A percentile compares a stretch with the other conserved stretches of the same genome.
Conservation (phyloP, 2,888 invertebrate species). For the Thecocarcelia acutangulata region DNA sequence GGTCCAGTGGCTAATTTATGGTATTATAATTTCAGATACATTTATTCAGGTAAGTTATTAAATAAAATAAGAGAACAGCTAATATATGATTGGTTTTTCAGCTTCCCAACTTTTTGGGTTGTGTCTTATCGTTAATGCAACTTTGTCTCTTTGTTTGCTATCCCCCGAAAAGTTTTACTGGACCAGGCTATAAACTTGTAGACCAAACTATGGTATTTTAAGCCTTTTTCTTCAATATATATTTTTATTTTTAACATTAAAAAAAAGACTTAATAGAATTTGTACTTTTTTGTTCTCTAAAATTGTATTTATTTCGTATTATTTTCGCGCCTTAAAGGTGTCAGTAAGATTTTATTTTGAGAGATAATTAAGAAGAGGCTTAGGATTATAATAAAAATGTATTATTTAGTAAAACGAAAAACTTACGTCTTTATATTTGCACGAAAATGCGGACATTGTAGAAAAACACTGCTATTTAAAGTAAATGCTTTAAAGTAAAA, state of each 20-base stretch:
- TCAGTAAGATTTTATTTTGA: constrained; percentile 21
- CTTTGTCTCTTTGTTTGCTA: constrained; percentile 87
- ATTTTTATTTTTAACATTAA: constrained; percentile 21
- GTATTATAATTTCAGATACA: constrained; percentile 87
- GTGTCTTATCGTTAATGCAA: constrained; percentile 88
- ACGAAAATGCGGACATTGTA: constrained; percentile 1
- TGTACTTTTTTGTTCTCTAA: background rate
- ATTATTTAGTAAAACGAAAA: constrained; percentile 2
- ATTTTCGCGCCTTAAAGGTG: constrained; percentile 1
- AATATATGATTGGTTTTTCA: constrained; percentile 75
- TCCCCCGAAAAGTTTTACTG: constrained; percentile 82
- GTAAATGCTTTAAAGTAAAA: background rate
- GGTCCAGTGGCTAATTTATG: constrained; percentile 92
- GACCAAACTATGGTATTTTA: constrained; percentile 76
- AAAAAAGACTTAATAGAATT: constrained; percentile 23
- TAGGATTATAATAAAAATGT: constrained; percentile 15
- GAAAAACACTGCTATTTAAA: background rate
- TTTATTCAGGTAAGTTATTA: constrained; percentile 87
- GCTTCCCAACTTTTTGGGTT: constrained; percentile 91
- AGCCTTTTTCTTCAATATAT: constrained; percentile 1
- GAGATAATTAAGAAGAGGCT: constrained; percentile 28
- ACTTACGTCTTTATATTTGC: constrained; percentile 25
- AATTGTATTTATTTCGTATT: constrained; percentile 35
- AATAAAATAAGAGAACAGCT: background rate
- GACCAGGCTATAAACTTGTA: constrained; percentile 79